Base-by-base conservation (phyloP, 2,888 invertebrate genomes). In the Cyrtodaria siliqua region DNA sequence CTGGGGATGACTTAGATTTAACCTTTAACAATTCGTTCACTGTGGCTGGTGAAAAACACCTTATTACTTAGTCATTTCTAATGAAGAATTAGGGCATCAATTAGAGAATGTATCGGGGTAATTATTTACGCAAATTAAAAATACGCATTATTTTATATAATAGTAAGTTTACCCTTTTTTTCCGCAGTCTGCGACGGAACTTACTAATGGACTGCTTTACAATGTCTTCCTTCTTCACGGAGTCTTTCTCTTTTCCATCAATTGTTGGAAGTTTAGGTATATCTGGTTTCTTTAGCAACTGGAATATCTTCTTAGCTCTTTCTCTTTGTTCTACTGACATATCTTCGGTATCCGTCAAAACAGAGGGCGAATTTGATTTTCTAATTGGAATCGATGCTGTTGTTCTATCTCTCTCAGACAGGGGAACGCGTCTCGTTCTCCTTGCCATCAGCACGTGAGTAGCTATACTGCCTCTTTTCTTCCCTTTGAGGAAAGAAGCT, bases 361-460 rank as follows among this genome's bases (percentile, higher is more conserved):
- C 26, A 2, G 49, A 40, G 0, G 60, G 40, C n/a, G 23, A 50
- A 12, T 52, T n/a, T 20, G 52, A 27, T 20, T 60, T 59, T 14
- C 42, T 33, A 3, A 64, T 64, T 8, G 40, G 53, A 18, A 62
- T 40, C 8, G 29, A 20, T 2, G 50, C 50, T 38, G 47, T 66
- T 16, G 38, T 47, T 6, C 24, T 24, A 16, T 49, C 61, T 18
- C 23, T n/a, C 4, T 61, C 66, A 1, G 53, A 14, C 0, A 55
- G 44, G 2, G 26, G 40, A 14, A 44, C 50, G 18, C 52, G 49
- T 44, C 44, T 6, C 18, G 33, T 53, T 20, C 42, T 44, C 3
- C 76, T 62, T 24, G 62, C 64, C 70, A 80, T 50, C 14, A 80
- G 62, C 24, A 80, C 70, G 20, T 66, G 80, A 3, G 76, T 80